Percentiles rank a stretch among this genome's conserved stretches.
phyloP scores from a whole-genome alignment of 2,888 invertebrate species.

The Callinectes sapidus region DNA sequence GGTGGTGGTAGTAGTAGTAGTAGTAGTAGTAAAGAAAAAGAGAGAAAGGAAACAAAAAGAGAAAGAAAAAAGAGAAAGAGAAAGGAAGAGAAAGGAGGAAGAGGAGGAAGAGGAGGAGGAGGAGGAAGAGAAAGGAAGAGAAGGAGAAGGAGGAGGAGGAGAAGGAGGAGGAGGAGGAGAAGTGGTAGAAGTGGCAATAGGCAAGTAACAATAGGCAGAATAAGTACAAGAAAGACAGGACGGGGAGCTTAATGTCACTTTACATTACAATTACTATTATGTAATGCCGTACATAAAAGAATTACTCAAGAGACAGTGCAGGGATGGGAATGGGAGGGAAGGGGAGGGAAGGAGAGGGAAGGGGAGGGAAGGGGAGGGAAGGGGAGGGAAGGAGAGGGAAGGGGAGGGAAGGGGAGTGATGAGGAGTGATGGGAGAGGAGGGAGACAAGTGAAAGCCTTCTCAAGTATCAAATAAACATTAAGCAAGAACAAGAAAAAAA shows the following conservation, averaged over 20 bases:
- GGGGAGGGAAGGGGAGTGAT: too few relatives aligned
- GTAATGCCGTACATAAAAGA: neutral
- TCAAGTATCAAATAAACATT: neutral
- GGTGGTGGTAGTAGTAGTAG: conserved; percentile 6
- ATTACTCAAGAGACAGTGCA: neutral
- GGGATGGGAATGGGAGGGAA: neutral
- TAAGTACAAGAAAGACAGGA: neutral
- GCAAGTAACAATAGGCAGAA: neutral
- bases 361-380: neutral
- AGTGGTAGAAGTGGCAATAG: neutral
- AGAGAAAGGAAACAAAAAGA: too few relatives aligned
- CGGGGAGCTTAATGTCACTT: neutral
- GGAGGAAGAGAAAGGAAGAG: neutral
- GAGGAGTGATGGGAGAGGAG: neutral
- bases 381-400: neutral
- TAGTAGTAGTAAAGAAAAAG: neutral
- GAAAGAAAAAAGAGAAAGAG: neutral
- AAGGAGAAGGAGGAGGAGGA: neutral
- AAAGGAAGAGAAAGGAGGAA: too few relatives aligned
- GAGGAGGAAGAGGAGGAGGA: neutral
- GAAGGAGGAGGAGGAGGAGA: neutral
- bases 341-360: too few relatives aligned
- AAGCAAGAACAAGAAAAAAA: neutral
- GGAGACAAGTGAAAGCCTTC: neutral
- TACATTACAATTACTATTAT: neutral